A percentile compares a stretch with the other conserved stretches of the same genome.
Conservation (phyloP, 2,113 vertebrate genomes). For the Pionites leucogaster region DNA sequence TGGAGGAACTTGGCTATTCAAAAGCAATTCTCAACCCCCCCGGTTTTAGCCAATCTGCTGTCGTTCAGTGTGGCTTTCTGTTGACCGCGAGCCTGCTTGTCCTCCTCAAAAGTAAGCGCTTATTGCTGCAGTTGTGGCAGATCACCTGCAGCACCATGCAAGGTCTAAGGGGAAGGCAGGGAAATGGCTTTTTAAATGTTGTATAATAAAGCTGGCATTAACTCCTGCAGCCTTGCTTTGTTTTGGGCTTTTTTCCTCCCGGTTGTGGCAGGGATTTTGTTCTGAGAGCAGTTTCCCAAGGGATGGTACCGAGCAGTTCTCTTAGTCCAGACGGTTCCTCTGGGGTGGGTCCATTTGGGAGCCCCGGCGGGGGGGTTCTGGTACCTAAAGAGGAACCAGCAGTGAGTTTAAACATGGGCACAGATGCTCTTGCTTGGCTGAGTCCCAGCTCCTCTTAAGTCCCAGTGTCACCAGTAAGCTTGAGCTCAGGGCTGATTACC, state of each 20-base stretch:
- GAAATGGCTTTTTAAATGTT: constrained; percentile 39
- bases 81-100: background rate
- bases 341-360: background rate
- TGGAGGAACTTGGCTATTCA: background rate
- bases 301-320: background rate
- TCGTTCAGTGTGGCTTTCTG: background rate
- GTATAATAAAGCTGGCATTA: constrained; percentile 61
- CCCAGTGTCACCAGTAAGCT: background rate
- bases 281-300: background rate
- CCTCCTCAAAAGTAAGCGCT: background rate
- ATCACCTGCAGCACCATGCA: constrained; percentile 38
- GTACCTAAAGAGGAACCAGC: background rate
- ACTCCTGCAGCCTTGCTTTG: background rate
- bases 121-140: background rate
- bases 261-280: background rate
- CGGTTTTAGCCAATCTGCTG: background rate
- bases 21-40: background rate
- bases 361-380: background rate
- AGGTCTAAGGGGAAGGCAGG: constrained; percentile 14
- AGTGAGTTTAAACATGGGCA: background rate
- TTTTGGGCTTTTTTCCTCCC: background rate
- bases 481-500: background rate
- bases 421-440: background rate
- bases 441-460: background rate
- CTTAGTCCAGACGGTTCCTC: background rate